These are phyloP conservation scores for Riptortus pedestris DNA, from an alignment of 1,140 invertebrate genomes.

Conservation along the genomic window DNA sequence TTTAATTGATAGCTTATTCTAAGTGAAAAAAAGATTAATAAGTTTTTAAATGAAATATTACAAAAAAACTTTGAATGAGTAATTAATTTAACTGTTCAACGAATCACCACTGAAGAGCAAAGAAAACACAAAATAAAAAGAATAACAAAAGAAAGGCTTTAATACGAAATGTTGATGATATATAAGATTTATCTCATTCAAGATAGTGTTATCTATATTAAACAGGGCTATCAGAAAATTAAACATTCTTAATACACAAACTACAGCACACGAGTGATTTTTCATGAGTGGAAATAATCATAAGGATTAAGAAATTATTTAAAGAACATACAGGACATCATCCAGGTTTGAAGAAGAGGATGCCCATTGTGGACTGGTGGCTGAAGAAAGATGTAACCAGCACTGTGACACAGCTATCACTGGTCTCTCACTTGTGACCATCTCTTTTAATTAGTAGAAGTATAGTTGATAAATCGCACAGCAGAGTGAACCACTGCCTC, in stretches of 20 bases:
- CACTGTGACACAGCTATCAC: slow-evolving; percentile 7
- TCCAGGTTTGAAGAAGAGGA: background rate
- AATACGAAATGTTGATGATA: too few relatives aligned
- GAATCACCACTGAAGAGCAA: too few relatives aligned
- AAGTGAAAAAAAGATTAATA: too few relatives aligned
- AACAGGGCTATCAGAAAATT: background rate
- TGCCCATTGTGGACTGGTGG: slow-evolving; percentile 2
- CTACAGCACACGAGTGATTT: background rate
- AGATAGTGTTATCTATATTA: slow-evolving; percentile 11
- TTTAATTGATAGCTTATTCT: too few relatives aligned
- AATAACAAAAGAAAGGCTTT: too few relatives aligned
- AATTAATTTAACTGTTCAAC: too few relatives aligned
- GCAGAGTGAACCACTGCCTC: slow-evolving; percentile 7
- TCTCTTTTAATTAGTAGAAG: slow-evolving; percentile 4
- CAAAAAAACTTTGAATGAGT: too few relatives aligned
- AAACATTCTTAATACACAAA: background rate
- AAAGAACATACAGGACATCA: background rate
- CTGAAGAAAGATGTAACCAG: background rate
- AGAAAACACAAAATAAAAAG: too few relatives aligned
- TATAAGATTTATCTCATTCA: slow-evolving; percentile 10
- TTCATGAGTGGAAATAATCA: background rate
- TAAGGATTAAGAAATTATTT: too few relatives aligned
- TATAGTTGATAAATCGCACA: slow-evolving; percentile 3
- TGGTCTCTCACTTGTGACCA: background rate
- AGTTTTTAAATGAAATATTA: too few relatives aligned